Base-by-base conservation (phyloP, 1,140 invertebrate species). In the Mercenaria mercenaria region DNA sequence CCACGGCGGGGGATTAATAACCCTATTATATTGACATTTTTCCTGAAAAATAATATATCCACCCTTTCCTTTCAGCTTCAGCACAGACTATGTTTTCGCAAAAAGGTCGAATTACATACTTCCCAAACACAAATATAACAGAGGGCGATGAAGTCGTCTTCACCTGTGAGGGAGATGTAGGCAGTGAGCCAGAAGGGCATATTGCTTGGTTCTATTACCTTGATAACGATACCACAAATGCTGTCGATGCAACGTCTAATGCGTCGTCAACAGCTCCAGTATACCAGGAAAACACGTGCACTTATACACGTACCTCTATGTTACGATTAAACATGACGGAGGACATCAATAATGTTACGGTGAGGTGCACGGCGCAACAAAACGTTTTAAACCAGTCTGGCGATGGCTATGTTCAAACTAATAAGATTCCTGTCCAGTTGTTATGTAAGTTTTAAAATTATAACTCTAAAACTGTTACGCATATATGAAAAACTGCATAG, bases 291-390 rank as follows among this genome's bases (percentile, higher is more conserved):
- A 34, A 39, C 0, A 52, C 41, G 1, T 85, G 83, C 26, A 74
- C 15, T 26, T 74, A 37, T 26, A 29, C 3, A 20, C 52, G 67
- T 23, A 52, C 64, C 37, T 72, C 64, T 61, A 74, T 6, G 1
- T 29, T 72, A 39, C 13, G 20, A 0, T 56, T 85, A 39, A 72
- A 13, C 0, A 50, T 85, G 82, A 74, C 82, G n/a, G 50, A 74
- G 32, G 67, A 85, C 0, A 23, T 72, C 23, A 23, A 85, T 29
- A 47, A 74, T 4, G 74, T 85, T 13, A n/a, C 74, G 26, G 67
- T 85, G 11, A 18, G 82, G 23, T 85, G 82, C 37, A 85, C 82
- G 32, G 67, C 37, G 11, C 82, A 85, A 39, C 82, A 85, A 29
- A 26, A 47, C 34, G 50, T 3, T 18, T 26, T 34, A 11, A 43